Evolutionary conservation across 1,140 invertebrate species (phyloP).

Genomic region (Dolichoris vasculosae): DNA sequence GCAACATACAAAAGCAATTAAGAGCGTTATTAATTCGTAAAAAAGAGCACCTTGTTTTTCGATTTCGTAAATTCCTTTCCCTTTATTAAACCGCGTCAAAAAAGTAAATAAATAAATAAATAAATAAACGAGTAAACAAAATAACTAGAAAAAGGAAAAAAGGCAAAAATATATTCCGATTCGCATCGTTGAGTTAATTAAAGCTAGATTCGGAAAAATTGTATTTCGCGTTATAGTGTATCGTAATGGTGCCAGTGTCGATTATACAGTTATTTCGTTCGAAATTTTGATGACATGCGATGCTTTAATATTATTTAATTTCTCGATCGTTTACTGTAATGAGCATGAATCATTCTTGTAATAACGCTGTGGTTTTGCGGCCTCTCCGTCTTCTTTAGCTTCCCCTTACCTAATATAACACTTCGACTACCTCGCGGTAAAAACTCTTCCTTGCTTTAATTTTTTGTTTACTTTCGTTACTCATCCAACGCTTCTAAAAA

Average conservation of each 20-base stretch:
- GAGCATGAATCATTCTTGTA: conserved; percentile 17
- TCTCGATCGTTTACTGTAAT: conserved; percentile 12
- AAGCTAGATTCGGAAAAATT: background rate
- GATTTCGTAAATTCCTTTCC: background rate
- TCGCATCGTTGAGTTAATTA: background rate
- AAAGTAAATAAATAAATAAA: too few species aligned
- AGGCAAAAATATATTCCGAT: background rate
- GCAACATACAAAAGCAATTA: background rate
- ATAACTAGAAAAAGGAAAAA: too few species aligned
- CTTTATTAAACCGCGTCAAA: background rate
- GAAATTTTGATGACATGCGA: conserved; percentile 6
- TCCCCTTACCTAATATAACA: background rate
- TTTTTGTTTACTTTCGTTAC: conserved; percentile 9
- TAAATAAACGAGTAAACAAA: too few species aligned
- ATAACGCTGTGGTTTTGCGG: conserved; percentile 21
- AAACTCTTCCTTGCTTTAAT: background rate
- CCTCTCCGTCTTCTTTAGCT: background rate
- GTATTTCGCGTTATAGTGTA: background rate
- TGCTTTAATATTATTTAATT: conserved; percentile 24
- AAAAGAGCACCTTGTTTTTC: background rate
- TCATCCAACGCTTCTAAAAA: background rate
- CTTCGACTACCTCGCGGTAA: background rate
- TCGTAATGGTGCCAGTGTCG: background rate
- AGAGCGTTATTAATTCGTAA: background rate
- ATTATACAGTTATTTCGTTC: conserved; percentile 7